Percentiles rank a stretch among this genome's conserved stretches.
These are phyloP conservation scores for Molossus molossus DNA, from an alignment of 2,797 vertebrate species.

Conservation along the genomic window DNA sequence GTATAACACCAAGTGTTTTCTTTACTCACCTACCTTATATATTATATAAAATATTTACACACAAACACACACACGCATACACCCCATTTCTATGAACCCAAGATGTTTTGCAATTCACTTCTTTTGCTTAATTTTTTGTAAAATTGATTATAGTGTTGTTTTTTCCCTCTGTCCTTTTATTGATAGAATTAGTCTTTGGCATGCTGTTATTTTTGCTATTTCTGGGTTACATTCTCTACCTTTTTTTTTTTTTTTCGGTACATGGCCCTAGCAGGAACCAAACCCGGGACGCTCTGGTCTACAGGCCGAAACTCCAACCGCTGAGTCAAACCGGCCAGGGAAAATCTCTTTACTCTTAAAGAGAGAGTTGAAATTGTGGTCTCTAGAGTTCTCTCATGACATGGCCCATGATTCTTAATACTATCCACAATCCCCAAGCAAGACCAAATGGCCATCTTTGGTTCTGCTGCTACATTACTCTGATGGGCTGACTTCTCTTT, in stretches of 20 bases:
- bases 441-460: neutral
- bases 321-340: too few species aligned
- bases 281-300: too few species aligned
- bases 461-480: accelerated
- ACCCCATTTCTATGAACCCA: neutral
- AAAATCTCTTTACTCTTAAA: neutral
- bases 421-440: too few species aligned
- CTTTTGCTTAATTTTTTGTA: neutral
- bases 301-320: too few species aligned
- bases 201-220: neutral
- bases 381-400: neutral
- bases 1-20: neutral
- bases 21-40: neutral
- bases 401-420: neutral
- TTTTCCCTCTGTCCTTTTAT: neutral
- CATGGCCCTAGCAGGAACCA: too few species aligned
- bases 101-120: neutral
- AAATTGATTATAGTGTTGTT: neutral
- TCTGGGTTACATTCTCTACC: neutral
- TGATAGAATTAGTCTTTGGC: neutral
- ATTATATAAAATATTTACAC: too few species aligned
- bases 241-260: too few species aligned
- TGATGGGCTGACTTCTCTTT: neutral
- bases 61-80: too few species aligned
- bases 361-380: neutral